Conservation (phyloP, 2,113 vertebrate species). For the Craseonycteris thonglongyai region DNA sequence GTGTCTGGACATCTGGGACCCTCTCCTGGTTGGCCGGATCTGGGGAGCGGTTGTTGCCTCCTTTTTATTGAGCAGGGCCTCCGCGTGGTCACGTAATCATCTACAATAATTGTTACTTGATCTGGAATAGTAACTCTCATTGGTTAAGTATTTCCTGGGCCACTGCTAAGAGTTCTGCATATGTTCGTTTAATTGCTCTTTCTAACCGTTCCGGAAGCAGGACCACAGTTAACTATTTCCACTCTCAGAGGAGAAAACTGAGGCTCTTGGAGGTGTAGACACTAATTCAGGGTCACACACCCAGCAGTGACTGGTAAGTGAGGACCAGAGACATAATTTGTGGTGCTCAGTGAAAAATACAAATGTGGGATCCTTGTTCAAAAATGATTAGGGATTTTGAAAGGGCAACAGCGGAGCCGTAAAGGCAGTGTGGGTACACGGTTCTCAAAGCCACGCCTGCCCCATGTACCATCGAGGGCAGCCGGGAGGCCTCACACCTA, state of each 20-base stretch:
- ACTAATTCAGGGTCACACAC: background rate
- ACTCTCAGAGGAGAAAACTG: background rate
- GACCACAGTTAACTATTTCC: background rate
- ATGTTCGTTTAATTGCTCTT: background rate
- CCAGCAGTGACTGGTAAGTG: background rate
- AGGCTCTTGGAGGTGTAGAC: background rate
- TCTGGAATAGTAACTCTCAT: background rate
- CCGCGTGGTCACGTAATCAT: accelerated
- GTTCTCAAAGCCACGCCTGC: background rate
- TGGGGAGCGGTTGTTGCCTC: background rate
- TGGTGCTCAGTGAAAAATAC: background rate
- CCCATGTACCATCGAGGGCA: no score
- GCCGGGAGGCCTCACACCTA: background rate
- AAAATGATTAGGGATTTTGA: background rate
- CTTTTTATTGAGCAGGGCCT: background rate
- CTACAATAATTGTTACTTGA: background rate
- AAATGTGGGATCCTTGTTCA: background rate
- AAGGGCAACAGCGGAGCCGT: background rate
- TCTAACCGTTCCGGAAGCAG: background rate
- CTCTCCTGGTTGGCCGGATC: background rate
- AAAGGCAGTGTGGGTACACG: background rate
- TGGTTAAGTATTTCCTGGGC: background rate
- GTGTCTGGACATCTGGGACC: background rate
- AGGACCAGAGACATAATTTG: background rate
- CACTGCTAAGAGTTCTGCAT: background rate